Conservation (phyloP, 2,888 invertebrate genomes). For the Saturnia pavonia region DNA sequence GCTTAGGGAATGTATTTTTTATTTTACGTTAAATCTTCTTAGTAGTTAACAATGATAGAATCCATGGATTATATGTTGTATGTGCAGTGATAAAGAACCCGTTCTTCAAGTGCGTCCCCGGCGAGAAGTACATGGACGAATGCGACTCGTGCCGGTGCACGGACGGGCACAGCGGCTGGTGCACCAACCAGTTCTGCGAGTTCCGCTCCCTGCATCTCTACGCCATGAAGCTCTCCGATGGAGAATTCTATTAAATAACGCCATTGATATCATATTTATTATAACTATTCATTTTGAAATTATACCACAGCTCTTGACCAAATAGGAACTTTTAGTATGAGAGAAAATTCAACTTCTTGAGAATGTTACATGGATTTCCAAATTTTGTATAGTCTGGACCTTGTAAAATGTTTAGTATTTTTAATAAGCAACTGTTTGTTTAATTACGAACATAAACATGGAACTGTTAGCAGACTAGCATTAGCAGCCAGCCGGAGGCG, state of each 20-base stretch:
- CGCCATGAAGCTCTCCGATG: slow-evolving; percentile 70
- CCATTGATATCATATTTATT: neutral
- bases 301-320: neutral
- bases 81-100: slow-evolving; percentile 73
- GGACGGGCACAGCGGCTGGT: slow-evolving; percentile 72
- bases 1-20: no score
- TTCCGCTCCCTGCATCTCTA: slow-evolving; percentile 69
- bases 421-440: no score
- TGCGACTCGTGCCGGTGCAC: slow-evolving; percentile 76
- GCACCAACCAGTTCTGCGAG: slow-evolving; percentile 75
- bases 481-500: no score
- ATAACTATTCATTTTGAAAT: neutral
- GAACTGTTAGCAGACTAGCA: no score
- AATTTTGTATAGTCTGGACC: no score
- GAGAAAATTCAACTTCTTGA: no score
- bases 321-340: neutral
- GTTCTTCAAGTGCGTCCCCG: slow-evolving; percentile 76
- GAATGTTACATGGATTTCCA: no score
- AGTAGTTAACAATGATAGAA: neutral
- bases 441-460: no score
- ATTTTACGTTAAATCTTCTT: no score
- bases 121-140: slow-evolving; percentile 79
- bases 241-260: slow-evolving; percentile 60
- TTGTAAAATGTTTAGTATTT: no score
- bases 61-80: neutral